Conservation (phyloP, 2,888 invertebrate species). For the Belgica antarctica region DNA sequence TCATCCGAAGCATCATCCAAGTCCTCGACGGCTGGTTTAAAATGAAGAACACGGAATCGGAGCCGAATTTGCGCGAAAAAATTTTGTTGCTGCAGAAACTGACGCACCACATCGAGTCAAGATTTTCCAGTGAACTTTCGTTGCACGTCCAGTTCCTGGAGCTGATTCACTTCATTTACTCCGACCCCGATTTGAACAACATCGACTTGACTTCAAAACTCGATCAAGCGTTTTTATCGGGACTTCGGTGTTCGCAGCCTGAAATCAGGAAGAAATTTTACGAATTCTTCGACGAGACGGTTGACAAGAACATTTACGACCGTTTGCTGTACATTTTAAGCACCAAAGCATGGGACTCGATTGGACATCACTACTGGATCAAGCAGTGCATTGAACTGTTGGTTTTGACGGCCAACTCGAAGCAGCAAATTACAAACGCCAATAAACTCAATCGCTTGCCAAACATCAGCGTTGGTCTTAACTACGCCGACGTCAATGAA, state of each 20-base stretch:
- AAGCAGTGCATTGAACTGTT: conserved; percentile 92
- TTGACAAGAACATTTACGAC: conserved; percentile 81
- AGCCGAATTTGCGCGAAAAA: conserved; percentile 86
- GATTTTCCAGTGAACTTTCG: conserved; percentile 85
- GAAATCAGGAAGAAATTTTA: conserved; percentile 89
- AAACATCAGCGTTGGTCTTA: neutral
- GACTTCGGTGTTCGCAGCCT: conserved; percentile 84
- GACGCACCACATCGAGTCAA: conserved; percentile 89
- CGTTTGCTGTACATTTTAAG: conserved; percentile 89
- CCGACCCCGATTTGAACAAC: conserved; percentile 80
- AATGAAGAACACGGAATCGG: conserved; percentile 69
- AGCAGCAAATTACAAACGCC: neutral
- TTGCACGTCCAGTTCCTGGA: conserved; percentile 89
- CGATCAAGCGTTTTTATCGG: conserved; percentile 90
- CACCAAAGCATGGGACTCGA: conserved; percentile 96
- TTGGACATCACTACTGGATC: conserved; percentile 96
- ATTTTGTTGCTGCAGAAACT: conserved; percentile 88
- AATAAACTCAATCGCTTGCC: neutral
- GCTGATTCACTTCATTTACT: conserved; percentile 86
- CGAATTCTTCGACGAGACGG: conserved; percentile 86
- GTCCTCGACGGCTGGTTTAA: conserved; percentile 98
- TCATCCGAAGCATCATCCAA: conserved; percentile 74
- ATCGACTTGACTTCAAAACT: conserved; percentile 88
- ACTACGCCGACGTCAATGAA: neutral
- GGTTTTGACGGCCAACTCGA: conserved; percentile 64